Evolutionary conservation across 2,888 invertebrate species (phyloP), one percentile per base, ranked within the genome.

Genomic region (Diabrotica balteata): DNA sequence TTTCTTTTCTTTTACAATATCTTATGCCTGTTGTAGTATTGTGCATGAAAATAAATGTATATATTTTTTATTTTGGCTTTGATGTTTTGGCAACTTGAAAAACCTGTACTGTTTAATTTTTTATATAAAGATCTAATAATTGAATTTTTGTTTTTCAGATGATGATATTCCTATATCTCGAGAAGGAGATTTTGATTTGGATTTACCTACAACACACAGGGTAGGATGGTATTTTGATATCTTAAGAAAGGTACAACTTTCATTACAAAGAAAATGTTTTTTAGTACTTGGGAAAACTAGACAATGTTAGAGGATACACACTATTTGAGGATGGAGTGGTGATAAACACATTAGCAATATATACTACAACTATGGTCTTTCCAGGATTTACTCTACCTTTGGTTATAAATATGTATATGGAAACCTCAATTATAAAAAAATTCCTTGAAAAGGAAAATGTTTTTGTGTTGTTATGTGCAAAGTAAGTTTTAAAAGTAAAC

Each of bases 381-480:
- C 94, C 95, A 7, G 93, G 93, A 2, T 93, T 94, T 83, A 92
- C 90, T 1, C 82, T 95, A 42, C 94, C 94, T 0, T 86, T 95
- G 71, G 89, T 91, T 52, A 77, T 84, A 69, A 85, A 84, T 65
- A 79, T 88, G 66, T 83, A 86, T 46, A 81, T 85, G 43, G 86
- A 87, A 55, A 86, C 89, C 10, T 84, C 87, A 50, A 87, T 90
- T 85, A 83, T 92, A 69, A 84, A 86, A 61, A 83, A 85, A 42
- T 87, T 88, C 69, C 87, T 91, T 45, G 81, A 86, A 51, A 86
- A 85, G 49, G 87, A 90, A 72, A 86, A 88, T 69, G 90, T 90
- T 4, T 90, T 92, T 81, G 91, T 91, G 6, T 85, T 91, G 17
- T 85, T 91, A 17, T 86, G 86, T 74, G 80, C 83, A 49, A 84